Base-by-base conservation (phyloP, 1,140 invertebrate species). In the Calycopis cecrops region DNA sequence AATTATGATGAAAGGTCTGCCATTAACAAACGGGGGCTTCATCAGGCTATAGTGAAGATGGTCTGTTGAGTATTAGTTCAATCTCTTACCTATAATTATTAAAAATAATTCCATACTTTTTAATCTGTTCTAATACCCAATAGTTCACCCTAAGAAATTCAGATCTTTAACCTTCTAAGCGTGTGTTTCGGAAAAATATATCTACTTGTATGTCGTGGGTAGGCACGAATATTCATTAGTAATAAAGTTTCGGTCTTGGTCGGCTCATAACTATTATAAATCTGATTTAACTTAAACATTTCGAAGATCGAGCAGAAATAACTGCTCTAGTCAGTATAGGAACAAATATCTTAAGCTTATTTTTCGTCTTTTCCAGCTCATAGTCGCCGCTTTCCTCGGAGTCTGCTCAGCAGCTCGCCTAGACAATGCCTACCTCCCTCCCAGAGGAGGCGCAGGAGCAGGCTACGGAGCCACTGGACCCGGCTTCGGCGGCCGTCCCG, bases 391-490 rank as follows among this genome's bases (percentile, higher is more conserved):
- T 40, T 60, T 86, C 16, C 60, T 86, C 28, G 77, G 79, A 50
- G 79, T 75, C 58, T 80, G 80, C 65, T 69, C 79, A 54, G 76
- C 87, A 65, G 88, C 89, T 65, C 87, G 90, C 52, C 77, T 92
- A 42, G 91, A 92, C 58, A 91, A 90, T 75, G 89, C 87, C 52
- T 92, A 92, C 74, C 88, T 92, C 18, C 91, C 91, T 17, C 91
- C 91, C 18, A 85, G 90, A 68, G 87, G 88, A 54, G 73, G 79
- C 35, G 71, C 66, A 35, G 73, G 72, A n/a, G 71, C 77, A 50
- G 82, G 79, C 11, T 79, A 87, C 21, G 87, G 89, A 0, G 69
- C 69, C 4, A 51, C 47, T 12, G 66, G 61, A 21, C 37, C 52
- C 9, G 60, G 63, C 6, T 52, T 52, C 42, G 55, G 60, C 14